Percentiles rank a stretch among this genome's conserved stretches.
Conservation (phyloP, 1,140 invertebrate species). For the Drosophila bifasciata region DNA sequence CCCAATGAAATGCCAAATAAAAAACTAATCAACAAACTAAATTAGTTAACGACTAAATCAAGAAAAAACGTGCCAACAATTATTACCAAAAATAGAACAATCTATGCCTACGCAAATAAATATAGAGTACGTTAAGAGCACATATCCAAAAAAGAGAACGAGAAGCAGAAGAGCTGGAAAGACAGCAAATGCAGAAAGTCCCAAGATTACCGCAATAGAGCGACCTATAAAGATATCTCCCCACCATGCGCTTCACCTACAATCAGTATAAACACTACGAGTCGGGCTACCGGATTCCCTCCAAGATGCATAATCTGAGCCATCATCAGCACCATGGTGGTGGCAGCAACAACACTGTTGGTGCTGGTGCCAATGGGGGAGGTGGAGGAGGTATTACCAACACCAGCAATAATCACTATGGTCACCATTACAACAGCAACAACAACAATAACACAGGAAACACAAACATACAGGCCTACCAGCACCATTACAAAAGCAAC, state of each 20-base stretch:
- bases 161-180: conserved; percentile 29
- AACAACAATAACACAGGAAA: conserved; percentile 39
- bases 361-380: conserved; percentile 11
- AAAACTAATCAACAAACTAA: conserved; percentile 29
- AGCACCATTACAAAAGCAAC: conserved; percentile 80
- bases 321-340: conserved; percentile 46
- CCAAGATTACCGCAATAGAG: conserved; percentile 1
- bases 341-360: conserved; percentile 19
- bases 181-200: conserved; percentile 14
- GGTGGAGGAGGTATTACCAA: conserved; percentile 29
- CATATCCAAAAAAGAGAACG: conserved; percentile 31
- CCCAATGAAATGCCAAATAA: conserved; percentile 48
- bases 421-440: conserved; percentile 33
- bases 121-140: conserved; percentile 38
- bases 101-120: conserved; percentile 33
- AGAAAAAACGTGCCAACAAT: conserved; percentile 46
- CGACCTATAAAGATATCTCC: conserved; percentile 16
- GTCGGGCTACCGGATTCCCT: conserved; percentile 82
- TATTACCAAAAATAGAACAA: conserved; percentile 48
- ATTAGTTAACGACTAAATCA: conserved; percentile 1
- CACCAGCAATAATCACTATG: conserved; percentile 31
- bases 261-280: conserved; percentile 83
- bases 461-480: conserved; percentile 64
- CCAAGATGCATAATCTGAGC: conserved; percentile 77
- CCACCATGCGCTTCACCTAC: conserved; percentile 82